A percentile compares a stretch with the other conserved stretches of the same genome.
phyloP scores from a whole-genome alignment of 2,797 vertebrate species.

The Xerus rutilus region DNA sequence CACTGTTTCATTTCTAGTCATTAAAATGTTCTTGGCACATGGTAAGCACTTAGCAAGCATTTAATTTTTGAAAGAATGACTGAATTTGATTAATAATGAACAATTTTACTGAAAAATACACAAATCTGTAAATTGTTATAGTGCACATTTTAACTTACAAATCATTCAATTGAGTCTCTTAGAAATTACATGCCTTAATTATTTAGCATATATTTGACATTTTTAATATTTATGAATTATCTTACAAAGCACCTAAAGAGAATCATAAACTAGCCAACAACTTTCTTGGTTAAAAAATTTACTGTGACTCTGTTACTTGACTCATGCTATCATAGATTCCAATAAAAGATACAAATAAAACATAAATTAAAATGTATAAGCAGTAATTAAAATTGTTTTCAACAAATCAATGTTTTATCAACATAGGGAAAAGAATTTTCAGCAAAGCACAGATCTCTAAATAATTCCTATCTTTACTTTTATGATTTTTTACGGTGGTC shows the following conservation, averaged over 20 bases:
- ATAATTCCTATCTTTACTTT: constrained; percentile 96
- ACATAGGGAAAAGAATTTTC: constrained; percentile 92
- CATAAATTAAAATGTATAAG: background rate
- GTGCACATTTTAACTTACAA: constrained; percentile 16
- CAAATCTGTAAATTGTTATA: background rate
- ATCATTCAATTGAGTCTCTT: constrained; percentile 12
- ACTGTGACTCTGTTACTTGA: background rate
- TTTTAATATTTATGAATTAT: constrained; percentile 58
- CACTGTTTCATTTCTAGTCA: background rate
- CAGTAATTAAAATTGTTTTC: background rate
- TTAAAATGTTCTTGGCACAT: background rate
- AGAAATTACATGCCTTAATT: constrained; percentile 8
- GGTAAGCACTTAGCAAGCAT: background rate
- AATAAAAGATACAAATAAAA: background rate
- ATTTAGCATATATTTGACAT: constrained; percentile 25
- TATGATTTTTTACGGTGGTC: constrained; percentile 97
- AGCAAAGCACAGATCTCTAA: constrained; percentile 91
- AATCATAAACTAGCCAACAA: constrained; percentile 41
- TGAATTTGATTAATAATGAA: background rate
- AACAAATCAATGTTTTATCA: constrained; percentile 90
- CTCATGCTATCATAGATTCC: background rate
- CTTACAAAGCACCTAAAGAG: background rate
- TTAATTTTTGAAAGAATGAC: constrained; percentile 3
- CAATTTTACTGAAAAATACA: constrained; percentile 7
- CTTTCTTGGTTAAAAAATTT: constrained; percentile 1